Base-by-base conservation (phyloP, 2,888 invertebrate genomes). In the Cactoblastis cactorum region DNA sequence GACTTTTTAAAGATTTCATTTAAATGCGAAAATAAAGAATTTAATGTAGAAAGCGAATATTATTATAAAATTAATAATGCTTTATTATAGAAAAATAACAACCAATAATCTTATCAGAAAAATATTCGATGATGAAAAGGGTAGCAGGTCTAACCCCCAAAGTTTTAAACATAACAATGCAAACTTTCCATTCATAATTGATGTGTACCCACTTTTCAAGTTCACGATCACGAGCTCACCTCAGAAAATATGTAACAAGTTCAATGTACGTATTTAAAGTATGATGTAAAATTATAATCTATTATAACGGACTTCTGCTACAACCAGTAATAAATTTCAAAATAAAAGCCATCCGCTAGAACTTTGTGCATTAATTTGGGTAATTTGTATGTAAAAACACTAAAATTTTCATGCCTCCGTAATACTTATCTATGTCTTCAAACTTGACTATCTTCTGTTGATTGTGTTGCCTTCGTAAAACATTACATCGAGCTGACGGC, bases 401-500 rank as follows among this genome's bases (percentile, higher is more conserved):
- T 48, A 37, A 51, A 50, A 53, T 53, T 55, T 38, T 51, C 45
- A 35, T 52, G 49, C 46, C 52, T 50, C 43, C 50, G 53, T 48
- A 55, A 53, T 46, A 56, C 53, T 57, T 62, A 50, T 53, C 55
- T 58, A 51, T 55, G 53, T 58, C 57, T 58, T 57, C 53, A 57
- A 62, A 60, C 58, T 61, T 59, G 61, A 57, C 60, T 54, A 57
- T 60, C 63, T 60, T 58, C 57, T 9, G 54, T 56, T 61, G 61
- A 67, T 56, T 61, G 59, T 63, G 63, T 59, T 66, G 62, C 63
- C 63, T 54, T 63, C 66, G 65, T 65, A 65, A 60, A 66, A 66
- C 61, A 71, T 75, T 71, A 75, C 71, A 61, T 52, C 59, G 65
- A 69, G 67, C 68, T 71, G 72, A 69, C 67, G 73, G 64, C 67